Evolutionary conservation across 2,113 vertebrate species (phyloP).

Genomic region (Patagioenas fasciata): DNA sequence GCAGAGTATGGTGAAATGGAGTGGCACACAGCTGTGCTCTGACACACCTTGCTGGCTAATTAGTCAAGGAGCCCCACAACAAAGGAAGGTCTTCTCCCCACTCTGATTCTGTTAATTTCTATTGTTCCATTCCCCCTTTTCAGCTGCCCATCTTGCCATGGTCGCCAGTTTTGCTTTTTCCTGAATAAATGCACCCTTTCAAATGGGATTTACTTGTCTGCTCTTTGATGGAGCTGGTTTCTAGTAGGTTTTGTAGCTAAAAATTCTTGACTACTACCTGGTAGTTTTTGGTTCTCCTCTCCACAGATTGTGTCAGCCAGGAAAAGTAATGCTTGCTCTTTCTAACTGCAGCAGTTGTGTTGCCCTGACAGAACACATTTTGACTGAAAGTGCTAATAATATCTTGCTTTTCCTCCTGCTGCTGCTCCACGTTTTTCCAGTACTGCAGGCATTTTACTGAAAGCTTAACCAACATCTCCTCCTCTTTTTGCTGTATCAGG

Average conservation of each 20-base stretch:
- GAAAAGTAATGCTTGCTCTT: neutral
- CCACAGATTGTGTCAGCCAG: neutral
- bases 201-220: neutral
- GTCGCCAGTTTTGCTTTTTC: neutral
- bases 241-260: neutral
- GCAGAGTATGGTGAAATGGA: neutral
- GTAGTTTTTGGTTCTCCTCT: neutral
- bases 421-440: neutral
- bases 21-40: accelerated
- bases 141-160: neutral
- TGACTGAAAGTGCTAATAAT: constrained; percentile 15
- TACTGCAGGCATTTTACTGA: neutral
- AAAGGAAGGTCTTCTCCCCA: neutral
- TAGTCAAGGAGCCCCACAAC: neutral
- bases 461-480: constrained; percentile 37
- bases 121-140: neutral
- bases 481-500: constrained; percentile 37
- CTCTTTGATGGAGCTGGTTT: neutral
- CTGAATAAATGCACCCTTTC: neutral
- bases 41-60: neutral
- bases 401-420: neutral
- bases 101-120: neutral
- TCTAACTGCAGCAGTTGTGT: neutral
- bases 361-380: neutral
- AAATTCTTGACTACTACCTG: neutral